These are phyloP conservation scores for Telmatherina bonti DNA, from an alignment of 2,797 vertebrate species.

Conservation along the genomic window DNA sequence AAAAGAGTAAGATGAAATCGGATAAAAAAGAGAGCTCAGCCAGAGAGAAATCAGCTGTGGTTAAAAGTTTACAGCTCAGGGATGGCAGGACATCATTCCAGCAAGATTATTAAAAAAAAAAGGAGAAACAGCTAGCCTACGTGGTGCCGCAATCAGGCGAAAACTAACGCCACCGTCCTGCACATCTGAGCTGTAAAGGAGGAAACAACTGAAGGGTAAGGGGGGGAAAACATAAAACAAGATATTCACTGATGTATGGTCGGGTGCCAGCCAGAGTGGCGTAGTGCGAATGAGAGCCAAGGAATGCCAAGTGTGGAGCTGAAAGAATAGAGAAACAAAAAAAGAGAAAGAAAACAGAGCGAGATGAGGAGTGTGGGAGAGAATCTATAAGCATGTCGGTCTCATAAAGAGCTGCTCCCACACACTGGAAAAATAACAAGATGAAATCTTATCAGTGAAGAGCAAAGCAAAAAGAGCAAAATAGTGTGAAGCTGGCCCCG, in stretches of 20 bases:
- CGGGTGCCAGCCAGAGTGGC: constrained; percentile 88
- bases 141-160: constrained; percentile 33
- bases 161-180: constrained; percentile 50
- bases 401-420: constrained; percentile 71
- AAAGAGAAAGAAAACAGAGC: constrained; percentile 78
- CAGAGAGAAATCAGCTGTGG: constrained; percentile 77
- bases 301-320: constrained; percentile 88
- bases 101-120: constrained; percentile 27
- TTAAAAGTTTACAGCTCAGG: constrained; percentile 74
- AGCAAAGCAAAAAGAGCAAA: constrained; percentile 51
- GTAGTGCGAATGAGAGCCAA: constrained; percentile 89
- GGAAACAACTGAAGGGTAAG: constrained; percentile 63
- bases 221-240: constrained; percentile 75
- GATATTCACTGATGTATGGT: constrained; percentile 89
- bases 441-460: constrained; percentile 74
- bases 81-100: constrained; percentile 48
- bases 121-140: constrained; percentile 39
- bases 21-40: constrained; percentile 83
- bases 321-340: constrained; percentile 79
- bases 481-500: constrained; percentile 36
- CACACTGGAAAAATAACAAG: constrained; percentile 70
- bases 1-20: constrained; percentile 46
- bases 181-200: constrained; percentile 67
- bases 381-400: constrained; percentile 73
- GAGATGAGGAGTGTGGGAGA: constrained; percentile 82